Percentiles rank a stretch among this genome's conserved stretches.
Conservation (phyloP, 2,113 vertebrate species). For the Tachycineta bicolor region DNA sequence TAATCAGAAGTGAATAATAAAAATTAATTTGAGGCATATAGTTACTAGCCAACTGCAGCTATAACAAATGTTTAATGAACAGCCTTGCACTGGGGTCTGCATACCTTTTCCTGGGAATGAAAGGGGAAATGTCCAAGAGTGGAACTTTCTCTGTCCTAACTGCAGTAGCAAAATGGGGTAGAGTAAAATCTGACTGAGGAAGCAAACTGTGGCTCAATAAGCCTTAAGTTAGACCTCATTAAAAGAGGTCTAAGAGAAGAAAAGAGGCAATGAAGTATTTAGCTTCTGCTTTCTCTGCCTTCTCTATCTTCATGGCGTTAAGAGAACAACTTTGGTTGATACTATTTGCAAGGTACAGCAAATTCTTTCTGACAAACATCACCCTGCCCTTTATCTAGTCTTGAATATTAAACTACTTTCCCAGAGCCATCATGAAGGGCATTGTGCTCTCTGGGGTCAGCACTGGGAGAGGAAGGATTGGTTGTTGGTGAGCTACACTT, state of each 20-base stretch:
- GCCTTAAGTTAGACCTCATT: not conserved
- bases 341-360: not conserved
- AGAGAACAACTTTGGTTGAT: not conserved
- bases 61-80: constrained; percentile 13
- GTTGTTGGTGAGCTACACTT: not conserved
- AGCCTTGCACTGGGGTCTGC: not conserved
- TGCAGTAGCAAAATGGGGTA: not conserved
- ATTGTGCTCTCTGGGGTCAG: not conserved
- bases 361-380: not conserved
- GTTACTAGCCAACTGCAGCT: constrained; percentile 3
- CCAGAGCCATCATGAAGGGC: not conserved
- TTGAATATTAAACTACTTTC: not conserved
- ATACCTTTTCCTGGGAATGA: not conserved
- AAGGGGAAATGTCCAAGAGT: not conserved
- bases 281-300: not conserved
- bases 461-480: not conserved
- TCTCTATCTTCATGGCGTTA: not conserved
- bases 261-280: not conserved
- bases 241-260: not conserved
- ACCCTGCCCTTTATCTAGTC: not conserved
- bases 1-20: constrained; percentile 19
- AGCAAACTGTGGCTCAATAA: not conserved
- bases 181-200: not conserved
- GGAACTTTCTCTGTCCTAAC: not conserved
- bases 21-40: constrained; percentile 30